phyloP scores from a whole-genome alignment of 2,888 invertebrate genomes.

The Rutpela maculata region DNA sequence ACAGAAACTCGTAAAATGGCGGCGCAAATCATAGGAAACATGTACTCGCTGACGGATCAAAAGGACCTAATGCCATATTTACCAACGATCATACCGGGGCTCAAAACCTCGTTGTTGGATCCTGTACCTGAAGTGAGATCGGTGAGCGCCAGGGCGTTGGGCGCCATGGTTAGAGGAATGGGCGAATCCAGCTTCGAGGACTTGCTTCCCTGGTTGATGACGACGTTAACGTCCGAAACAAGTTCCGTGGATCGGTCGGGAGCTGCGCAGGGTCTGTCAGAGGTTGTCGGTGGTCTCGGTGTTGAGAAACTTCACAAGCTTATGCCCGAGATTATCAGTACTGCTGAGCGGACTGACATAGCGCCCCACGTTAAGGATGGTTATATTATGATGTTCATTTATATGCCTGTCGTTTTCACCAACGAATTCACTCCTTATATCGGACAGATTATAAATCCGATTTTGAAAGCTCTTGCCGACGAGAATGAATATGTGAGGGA shows the following conservation, averaged over 20 bases:
- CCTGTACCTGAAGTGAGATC: conserved; percentile 98
- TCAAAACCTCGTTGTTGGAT: conserved; percentile 96
- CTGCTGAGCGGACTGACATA: conserved; percentile 93
- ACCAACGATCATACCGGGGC: conserved; percentile 95
- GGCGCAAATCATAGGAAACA: conserved; percentile 99
- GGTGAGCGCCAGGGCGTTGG: conserved; percentile 96
- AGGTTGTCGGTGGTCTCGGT: conserved; percentile 97
- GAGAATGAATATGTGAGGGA: conserved; percentile 99
- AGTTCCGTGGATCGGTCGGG: conserved; percentile 97
- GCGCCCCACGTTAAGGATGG: conserved; percentile 99
- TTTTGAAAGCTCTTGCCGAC: conserved; percentile 97
- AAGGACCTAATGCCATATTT: conserved; percentile 98
- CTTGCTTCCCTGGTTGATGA: conserved; percentile 98
- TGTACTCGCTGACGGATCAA: conserved; percentile 99
- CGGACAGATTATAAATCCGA: conserved; percentile 96
- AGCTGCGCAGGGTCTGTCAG: conserved; percentile 92
- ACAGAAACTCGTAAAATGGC: conserved; percentile 99
- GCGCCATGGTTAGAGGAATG: conserved; percentile 98
- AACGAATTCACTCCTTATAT: conserved; percentile 94
- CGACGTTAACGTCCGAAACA: conserved; percentile 94
- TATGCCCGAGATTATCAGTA: conserved; percentile 98
- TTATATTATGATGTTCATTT: conserved; percentile 99
- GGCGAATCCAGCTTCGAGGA: conserved; percentile 97
- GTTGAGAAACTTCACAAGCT: conserved; percentile 95
- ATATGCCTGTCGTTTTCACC: conserved; percentile 98